Evolutionary conservation across 2,113 vertebrate genomes (phyloP), one percentile per base, ranked within the genome.

Genomic region (Dascyllus trimaculatus): DNA sequence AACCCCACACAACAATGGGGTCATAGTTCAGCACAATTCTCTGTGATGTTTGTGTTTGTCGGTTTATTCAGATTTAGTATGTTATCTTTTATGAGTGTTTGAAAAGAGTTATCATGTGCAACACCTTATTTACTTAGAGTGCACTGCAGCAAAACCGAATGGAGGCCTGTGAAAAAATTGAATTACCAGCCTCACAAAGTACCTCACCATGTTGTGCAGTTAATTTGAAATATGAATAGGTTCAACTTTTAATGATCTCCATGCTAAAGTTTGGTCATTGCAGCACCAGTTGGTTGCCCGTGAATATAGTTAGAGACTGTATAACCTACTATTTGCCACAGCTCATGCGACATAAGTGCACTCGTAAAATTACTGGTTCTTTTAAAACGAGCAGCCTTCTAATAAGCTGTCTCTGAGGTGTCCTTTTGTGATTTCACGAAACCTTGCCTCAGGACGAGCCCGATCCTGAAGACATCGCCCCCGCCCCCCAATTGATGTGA

Each of bases 391-490:
- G 32, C 14, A 54, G 45, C 11, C 60, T 64, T 58, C 11, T 22
- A 64, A 26, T 67, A 57, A 58, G 15, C n/a, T 29, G 14, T 69
- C 7, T 22, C 7, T 40, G 51, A 53, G 48, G 40, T 59, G 54
- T 46, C 15, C 18, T 48, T 58, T 14, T 35, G 15, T 59, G 51
- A 52, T 38, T 24, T 48, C 35, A 32, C 18, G 25, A 48, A 59
- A 60, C 63, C 25, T 75, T 71, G 75, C 67, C 80, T 52, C 35
- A 71, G 74, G 79, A 75, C 76, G 64, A 62, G 43, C 35, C 68
- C 2, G 0, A 64, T 71, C 56, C 54, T 71, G 62, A 81, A 64
- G 48, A 53, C 24, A 2, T 64, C 25, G 32, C 24, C 66, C 43
- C 40, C 43, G 6, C 32, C 26, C 3, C 26, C 2, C 26, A 2